Base-by-base conservation (phyloP, 1,140 invertebrate genomes). In the Drosophila asahinai region DNA sequence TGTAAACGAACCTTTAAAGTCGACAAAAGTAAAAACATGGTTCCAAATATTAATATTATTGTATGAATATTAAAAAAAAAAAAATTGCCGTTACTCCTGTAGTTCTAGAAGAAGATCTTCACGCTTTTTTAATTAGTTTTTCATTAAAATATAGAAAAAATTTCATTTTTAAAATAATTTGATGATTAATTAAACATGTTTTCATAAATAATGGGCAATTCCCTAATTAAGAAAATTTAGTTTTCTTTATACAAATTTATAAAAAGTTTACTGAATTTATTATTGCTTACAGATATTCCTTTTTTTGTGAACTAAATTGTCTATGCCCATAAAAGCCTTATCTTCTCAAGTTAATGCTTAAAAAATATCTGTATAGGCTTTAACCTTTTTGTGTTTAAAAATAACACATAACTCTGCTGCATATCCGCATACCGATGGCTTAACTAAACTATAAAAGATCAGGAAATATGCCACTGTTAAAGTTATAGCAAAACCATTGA, bases 371-470 rank as follows among this genome's bases (percentile, higher is more conserved):
- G 1, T 36, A 54, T 12, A 54, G 30, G 3, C 17, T 36, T 36
- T 8, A 36, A 14, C 1, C 6, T 1, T 19, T 19, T 47, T 14
- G 3, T 14, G 12, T 15, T 54, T 5, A 8, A 22, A 54, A 14
- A 19, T 7, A 7, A 7, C 2, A 57, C 5, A 40, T 40, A 57
- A 22, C 1, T 0, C 6, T n/a, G 9, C 0, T 7, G 3, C 27
- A 4, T 30, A 43, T 62, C 60, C 60, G 47, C 60, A 51, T 51
- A 1, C 45, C 22, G 6, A 14, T 5, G 8, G 12, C 12, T 14
- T 8, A 11, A 15, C 5, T 9, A 14, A 38, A 11, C 61, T 63
- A 63, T 63, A 63, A 63, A 63, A 63, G 33, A 30, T 27, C n/a
- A 1, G 25, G 5, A 27, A 47, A 12, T 45, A 43, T 15, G 12